phyloP scores from a whole-genome alignment of 2,888 invertebrate genomes.

The Acleris emargana region DNA sequence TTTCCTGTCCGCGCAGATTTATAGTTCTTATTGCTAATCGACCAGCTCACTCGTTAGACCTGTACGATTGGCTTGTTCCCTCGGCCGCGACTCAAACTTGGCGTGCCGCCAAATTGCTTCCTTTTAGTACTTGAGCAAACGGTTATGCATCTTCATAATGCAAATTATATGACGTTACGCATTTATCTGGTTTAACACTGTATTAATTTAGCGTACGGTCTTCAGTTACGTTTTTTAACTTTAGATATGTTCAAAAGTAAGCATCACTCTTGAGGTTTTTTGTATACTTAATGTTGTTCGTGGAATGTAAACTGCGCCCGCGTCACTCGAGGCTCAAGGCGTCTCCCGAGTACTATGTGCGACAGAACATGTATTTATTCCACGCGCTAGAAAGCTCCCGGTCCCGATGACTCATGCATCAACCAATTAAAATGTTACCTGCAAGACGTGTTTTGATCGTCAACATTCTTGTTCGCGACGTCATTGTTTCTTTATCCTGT shows the following conservation, averaged over 20 bases:
- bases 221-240: conserved; percentile 7
- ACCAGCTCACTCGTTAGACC: conserved; percentile 32
- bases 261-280: conserved; percentile 11
- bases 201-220: not conserved
- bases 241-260: conserved; percentile 1
- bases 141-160: conserved; percentile 1
- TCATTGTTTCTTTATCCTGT: conserved; percentile 13
- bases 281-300: conserved; percentile 38
- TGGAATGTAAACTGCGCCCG: conserved; percentile 56
- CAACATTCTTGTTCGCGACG: conserved; percentile 20
- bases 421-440: conserved; percentile 59
- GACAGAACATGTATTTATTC: conserved; percentile 26
- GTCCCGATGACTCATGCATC: conserved; percentile 50
- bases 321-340: conserved; percentile 56
- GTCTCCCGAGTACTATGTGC: conserved; percentile 47
- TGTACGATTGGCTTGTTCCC: conserved; percentile 25
- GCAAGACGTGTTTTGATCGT: conserved; percentile 45
- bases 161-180: not conserved
- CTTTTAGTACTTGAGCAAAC: conserved; percentile 8
- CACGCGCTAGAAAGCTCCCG: conserved; percentile 41
- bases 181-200: not conserved
- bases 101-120: conserved; percentile 25
- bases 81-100: conserved; percentile 17
- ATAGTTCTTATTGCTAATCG: conserved; percentile 35
- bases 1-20: conserved; percentile 46